Evolutionary conservation across 2,113 vertebrate genomes (phyloP).

Genomic region (Shinisaurus crocodilurus): DNA sequence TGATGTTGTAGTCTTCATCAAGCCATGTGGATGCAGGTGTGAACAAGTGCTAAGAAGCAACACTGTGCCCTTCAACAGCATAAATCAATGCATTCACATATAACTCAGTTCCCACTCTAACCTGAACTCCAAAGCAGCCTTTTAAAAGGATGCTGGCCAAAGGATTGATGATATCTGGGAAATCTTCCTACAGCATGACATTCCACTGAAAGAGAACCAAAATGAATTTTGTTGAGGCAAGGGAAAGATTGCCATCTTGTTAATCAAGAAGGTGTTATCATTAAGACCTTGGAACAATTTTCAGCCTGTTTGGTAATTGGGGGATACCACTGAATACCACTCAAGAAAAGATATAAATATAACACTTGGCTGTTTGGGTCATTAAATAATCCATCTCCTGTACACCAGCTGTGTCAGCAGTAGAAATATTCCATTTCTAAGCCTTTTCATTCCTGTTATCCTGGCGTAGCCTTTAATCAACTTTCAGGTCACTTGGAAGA

Average conservation of each 20-base stretch:
- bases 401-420: not conserved
- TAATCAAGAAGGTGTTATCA: slow-evolving; percentile 49
- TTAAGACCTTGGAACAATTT: slow-evolving; percentile 55
- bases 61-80: not conserved
- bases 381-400: slow-evolving; percentile 51
- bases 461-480: not conserved
- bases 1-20: not conserved
- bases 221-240: slow-evolving; percentile 55
- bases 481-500: not conserved
- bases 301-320: slow-evolving; percentile 49
- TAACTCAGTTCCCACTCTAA: slow-evolving; percentile 10
- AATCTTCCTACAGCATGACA: not conserved
- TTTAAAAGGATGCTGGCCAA: slow-evolving; percentile 28
- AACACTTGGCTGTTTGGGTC: slow-evolving; percentile 28
- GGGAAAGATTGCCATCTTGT: slow-evolving; percentile 7
- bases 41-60: not conserved
- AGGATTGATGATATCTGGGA: slow-evolving; percentile 40
- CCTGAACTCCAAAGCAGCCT: not conserved
- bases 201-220: slow-evolving; percentile 20
- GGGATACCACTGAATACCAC: slow-evolving; percentile 41
- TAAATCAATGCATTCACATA: not conserved
- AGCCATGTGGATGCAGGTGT: not conserved
- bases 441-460: not conserved
- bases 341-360: slow-evolving; percentile 49
- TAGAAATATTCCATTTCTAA: slow-evolving; percentile 4